Evolutionary conservation across 2,113 vertebrate species (phyloP).

Genomic region (Pholis gunnellus): DNA sequence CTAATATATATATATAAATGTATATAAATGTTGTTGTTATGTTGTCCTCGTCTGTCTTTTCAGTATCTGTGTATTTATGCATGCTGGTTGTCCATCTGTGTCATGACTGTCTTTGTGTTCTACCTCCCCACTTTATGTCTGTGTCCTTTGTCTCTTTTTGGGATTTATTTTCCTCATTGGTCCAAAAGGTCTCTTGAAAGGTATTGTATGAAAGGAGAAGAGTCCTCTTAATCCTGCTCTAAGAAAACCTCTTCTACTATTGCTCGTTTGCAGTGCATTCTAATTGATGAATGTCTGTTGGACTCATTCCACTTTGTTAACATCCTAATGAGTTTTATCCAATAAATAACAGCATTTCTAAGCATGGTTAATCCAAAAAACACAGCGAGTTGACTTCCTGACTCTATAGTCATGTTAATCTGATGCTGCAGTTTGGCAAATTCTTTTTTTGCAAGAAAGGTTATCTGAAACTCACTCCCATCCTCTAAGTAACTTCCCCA

Average conservation of each 20-base stretch:
- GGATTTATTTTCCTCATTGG: slow-evolving; percentile 81
- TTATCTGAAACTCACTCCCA: slow-evolving; percentile 17
- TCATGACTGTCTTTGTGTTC: slow-evolving; percentile 59
- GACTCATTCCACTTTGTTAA: not conserved
- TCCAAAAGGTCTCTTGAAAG: slow-evolving; percentile 85
- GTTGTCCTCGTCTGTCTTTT: slow-evolving; percentile 2
- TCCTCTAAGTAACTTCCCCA: not conserved
- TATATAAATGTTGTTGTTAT: not conserved
- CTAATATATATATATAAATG: not conserved
- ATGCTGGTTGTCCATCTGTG: slow-evolving; percentile 36
- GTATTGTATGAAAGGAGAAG: slow-evolving; percentile 74
- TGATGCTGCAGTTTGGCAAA: not conserved
- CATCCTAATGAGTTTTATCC: slow-evolving; percentile 2
- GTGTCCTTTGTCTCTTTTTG: slow-evolving; percentile 71
- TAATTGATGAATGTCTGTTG: slow-evolving; percentile 55
- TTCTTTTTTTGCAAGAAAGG: slow-evolving; percentile 7
- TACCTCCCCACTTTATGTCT: slow-evolving; percentile 51
- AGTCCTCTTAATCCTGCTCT: slow-evolving; percentile 41
- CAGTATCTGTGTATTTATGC: slow-evolving; percentile 25
- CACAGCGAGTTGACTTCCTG: slow-evolving; percentile 1
- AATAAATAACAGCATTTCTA: not conserved
- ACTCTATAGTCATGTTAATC: slow-evolving; percentile 5
- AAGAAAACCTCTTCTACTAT: slow-evolving; percentile 3
- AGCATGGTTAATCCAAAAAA: not conserved
- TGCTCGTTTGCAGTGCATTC: slow-evolving; percentile 55